Percentiles rank a stretch among this genome's conserved stretches.
Evolutionary conservation across 1,140 invertebrate species (phyloP).

Genomic region (Leptopilina clavipes): DNA sequence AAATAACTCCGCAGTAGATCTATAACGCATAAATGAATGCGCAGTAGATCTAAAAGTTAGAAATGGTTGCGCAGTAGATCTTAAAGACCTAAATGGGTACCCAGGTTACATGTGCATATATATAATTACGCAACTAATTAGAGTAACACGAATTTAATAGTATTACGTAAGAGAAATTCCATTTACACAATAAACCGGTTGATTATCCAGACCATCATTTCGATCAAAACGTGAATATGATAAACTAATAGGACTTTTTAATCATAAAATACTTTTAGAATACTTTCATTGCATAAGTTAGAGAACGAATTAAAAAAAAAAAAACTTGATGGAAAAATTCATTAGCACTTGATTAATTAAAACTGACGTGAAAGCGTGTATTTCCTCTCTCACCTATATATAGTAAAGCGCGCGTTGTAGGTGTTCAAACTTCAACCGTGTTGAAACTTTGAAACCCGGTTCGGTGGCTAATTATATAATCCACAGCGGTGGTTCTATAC

Average conservation of each 20-base stretch:
- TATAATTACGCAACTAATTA: background rate
- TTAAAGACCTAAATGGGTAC: too few relatives aligned
- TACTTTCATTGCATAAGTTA: background rate
- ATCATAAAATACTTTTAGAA: slow-evolving; percentile 10
- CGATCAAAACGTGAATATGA: background rate
- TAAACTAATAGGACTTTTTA: slow-evolving; percentile 21
- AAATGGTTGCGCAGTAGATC: too few relatives aligned
- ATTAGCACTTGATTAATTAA: slow-evolving; percentile 30
- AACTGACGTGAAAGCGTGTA: slow-evolving; percentile 27
- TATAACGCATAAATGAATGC: too few relatives aligned
- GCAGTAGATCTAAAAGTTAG: too few relatives aligned
- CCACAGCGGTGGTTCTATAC: slow-evolving; percentile 5
- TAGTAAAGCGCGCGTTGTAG: background rate
- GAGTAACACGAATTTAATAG: background rate
- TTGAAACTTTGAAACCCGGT: slow-evolving; percentile 13
- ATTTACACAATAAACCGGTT: slow-evolving; percentile 27
- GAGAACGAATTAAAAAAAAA: too few relatives aligned
- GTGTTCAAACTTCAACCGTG: background rate
- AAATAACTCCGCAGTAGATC: too few relatives aligned
- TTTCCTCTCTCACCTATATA: slow-evolving; percentile 9
- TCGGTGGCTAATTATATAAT: slow-evolving; percentile 30
- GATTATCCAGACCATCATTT: background rate
- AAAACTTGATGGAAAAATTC: background rate
- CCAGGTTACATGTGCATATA: too few relatives aligned
- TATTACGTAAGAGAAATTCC: background rate